Base-by-base conservation (phyloP, 2,888 invertebrate species). In the Cryptophagus acutangulus region DNA sequence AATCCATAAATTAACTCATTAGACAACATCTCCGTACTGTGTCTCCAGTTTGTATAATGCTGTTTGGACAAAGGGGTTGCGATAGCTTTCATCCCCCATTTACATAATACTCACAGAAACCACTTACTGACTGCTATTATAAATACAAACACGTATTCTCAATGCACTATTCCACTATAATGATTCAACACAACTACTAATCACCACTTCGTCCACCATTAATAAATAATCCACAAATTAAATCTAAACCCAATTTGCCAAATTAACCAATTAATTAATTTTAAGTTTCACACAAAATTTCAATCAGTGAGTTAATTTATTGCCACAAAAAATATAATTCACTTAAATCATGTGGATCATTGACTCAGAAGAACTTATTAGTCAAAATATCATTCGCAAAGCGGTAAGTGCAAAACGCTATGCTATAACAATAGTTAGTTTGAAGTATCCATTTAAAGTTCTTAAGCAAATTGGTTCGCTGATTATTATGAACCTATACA, bases 1-100 rank as follows among this genome's bases (percentile, higher is more conserved):
- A 67, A 58, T 62, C 65, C 65, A 65, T 66, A 66, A 68, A 69
- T 69, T 67, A 67, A 65, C 61, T 69, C 66, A 67, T 68, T 68
- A 67, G 63, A 58, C 52, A 61, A 62, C 63, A 62, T 59, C 59
- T 61, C 57, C 53, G 8, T 10, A 16, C 16, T 53, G 45, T 55
- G 54, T 58, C 57, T 55, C 56, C 43, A 50, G 52, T 47, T 51
- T 58, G 63, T 57, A 63, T 64, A 64, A 65, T 65, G 48, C 48
- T 67, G 64, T 67, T 67, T 67, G 61, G 61, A 65, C 61, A 66
- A 66, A 66, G 65, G 64, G 66, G 52, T 52, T 52, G 53, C 50
- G 51, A 57, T 58, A 56, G 59, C 60, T 60, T 59, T 62, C 61
- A 58, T 62, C 59, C 52, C 54, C 55, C 59, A 66, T 66, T 65